Evolutionary conservation across 2,888 invertebrate genomes (phyloP).

Genomic region (Gastracanthus pulcherrimus): DNA sequence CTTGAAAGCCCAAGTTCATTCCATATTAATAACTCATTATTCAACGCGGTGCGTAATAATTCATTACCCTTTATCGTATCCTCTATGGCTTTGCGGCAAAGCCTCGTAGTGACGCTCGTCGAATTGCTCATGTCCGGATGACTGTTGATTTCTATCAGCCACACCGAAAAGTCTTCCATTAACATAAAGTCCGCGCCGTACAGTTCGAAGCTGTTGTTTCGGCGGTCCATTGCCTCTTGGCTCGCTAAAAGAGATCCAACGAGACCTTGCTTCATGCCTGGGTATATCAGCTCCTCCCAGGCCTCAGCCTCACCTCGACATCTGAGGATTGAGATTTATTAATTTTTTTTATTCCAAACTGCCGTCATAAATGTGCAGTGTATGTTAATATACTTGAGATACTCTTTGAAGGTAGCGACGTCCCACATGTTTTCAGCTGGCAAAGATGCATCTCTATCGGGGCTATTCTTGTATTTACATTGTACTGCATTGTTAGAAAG

Average conservation of each 20-base stretch:
- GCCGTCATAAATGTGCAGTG: neutral
- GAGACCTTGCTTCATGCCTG: conserved; percentile 90
- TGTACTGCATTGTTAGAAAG: conserved; percentile 96
- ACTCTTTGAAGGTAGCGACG: conserved; percentile 86
- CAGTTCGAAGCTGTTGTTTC: conserved; percentile 92
- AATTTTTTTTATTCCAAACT: conserved; percentile 43
- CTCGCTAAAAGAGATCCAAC: conserved; percentile 91
- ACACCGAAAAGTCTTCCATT: conserved; percentile 91
- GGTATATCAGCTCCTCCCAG: conserved; percentile 92
- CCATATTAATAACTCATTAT: neutral
- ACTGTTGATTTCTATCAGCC: conserved; percentile 97
- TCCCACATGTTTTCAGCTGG: conserved; percentile 98
- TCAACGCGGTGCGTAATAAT: neutral
- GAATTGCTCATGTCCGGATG: conserved; percentile 95
- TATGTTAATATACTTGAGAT: conserved; percentile 70
- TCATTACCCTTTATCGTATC: conserved; percentile 93
- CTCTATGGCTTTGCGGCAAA: conserved; percentile 93
- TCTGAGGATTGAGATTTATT: too few relatives aligned
- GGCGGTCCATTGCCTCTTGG: conserved; percentile 90
- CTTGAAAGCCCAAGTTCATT: conserved; percentile 78
- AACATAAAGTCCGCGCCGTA: conserved; percentile 98
- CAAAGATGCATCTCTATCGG: conserved; percentile 85
- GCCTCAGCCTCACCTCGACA: conserved; percentile 86
- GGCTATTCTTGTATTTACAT: conserved; percentile 88
- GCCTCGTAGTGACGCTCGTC: conserved; percentile 91